These are phyloP conservation scores for Nannobrachium achirus DNA, from an alignment of 2,113 vertebrate genomes.

Conservation along the genomic window DNA sequence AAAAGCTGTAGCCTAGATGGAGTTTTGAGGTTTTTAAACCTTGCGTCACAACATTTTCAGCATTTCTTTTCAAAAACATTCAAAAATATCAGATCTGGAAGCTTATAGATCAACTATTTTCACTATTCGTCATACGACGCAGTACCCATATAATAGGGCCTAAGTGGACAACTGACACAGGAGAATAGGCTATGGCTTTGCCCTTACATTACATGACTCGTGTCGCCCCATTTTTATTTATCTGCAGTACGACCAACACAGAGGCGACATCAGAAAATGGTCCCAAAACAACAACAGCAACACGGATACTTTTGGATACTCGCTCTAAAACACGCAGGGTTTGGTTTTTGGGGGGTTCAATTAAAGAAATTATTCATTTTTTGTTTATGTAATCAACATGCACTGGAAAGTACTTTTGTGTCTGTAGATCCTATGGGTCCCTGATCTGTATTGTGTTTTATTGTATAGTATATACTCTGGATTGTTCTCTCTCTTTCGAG, in stretches of 20 bases:
- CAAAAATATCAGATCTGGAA: too few relatives aligned
- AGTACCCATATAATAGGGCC: too few relatives aligned
- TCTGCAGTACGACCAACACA: background rate
- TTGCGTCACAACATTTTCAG: too few relatives aligned
- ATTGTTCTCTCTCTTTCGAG: conserved; percentile 55
- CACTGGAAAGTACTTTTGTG: conserved; percentile 84
- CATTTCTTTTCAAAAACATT: too few relatives aligned
- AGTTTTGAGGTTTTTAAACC: conserved; percentile 24
- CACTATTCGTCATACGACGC: too few relatives aligned
- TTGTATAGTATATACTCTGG: conserved; percentile 70
- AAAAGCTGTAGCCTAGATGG: conserved; percentile 28
- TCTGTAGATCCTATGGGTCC: conserved; percentile 70
- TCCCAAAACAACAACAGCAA: conserved; percentile 29
- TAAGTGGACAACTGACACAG: background rate
- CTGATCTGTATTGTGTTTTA: conserved; percentile 64
- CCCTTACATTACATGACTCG: conserved; percentile 27
- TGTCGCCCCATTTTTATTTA: background rate
- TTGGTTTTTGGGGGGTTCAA: conserved; percentile 48
- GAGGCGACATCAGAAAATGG: conserved; percentile 10
- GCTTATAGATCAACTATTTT: too few relatives aligned
- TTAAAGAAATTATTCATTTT: conserved; percentile 53
- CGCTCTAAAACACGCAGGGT: conserved; percentile 34
- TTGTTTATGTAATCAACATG: conserved; percentile 78
- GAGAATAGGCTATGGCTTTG: conserved; percentile 18
- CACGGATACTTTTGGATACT: conserved; percentile 33